Evolutionary conservation across 2,113 vertebrate species (phyloP).

Genomic region (Aegotheles bennettii): DNA sequence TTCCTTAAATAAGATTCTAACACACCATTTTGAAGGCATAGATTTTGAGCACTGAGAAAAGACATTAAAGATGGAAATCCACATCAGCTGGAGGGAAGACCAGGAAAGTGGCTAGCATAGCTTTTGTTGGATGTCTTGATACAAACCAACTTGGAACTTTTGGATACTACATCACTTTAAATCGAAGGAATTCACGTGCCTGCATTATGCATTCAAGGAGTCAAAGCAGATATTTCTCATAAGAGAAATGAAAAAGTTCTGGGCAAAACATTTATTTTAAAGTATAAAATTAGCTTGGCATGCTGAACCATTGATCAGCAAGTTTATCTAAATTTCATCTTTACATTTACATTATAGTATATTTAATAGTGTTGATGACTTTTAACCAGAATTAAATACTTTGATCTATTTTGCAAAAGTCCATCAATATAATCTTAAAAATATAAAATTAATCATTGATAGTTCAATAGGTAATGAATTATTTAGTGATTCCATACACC

Average conservation of each 20-base stretch:
- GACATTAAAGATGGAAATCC: neutral
- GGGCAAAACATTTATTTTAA: neutral
- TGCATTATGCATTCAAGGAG: neutral
- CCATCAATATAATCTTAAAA: neutral
- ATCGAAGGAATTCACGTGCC: neutral
- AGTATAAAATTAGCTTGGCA: neutral
- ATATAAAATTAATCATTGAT: neutral
- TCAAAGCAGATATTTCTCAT: neutral
- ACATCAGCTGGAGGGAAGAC: neutral
- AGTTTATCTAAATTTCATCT: neutral
- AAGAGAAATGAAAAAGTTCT: neutral
- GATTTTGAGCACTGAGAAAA: neutral
- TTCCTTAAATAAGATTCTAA: neutral
- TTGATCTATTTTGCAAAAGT: neutral
- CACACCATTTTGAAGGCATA: neutral
- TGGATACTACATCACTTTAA: neutral
- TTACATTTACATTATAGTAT: neutral
- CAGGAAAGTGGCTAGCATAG: fast-evolving
- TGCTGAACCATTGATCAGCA: neutral
- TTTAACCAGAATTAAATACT: neutral
- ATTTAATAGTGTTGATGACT: neutral
- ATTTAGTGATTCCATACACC: neutral
- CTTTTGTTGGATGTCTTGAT: neutral
- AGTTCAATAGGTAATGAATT: neutral
- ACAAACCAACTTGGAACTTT: neutral